phyloP scores from a whole-genome alignment of 2,888 invertebrate genomes.

The Napeogenes sylphis region DNA sequence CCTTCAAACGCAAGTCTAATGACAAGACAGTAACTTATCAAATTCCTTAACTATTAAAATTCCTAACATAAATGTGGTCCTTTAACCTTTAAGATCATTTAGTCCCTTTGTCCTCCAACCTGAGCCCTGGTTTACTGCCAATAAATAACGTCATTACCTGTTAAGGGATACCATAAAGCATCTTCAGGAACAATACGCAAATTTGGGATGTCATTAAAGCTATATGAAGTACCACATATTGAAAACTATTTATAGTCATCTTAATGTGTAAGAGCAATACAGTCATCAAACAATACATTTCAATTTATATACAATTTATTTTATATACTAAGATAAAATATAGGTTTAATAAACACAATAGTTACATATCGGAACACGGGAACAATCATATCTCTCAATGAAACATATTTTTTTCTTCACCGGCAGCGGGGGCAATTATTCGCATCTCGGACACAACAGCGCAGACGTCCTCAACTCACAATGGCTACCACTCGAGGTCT shows the following conservation, averaged over 20 bases:
- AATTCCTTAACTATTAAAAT: slow-evolving; percentile 52
- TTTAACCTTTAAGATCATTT: slow-evolving; percentile 47
- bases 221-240: slow-evolving; percentile 60
- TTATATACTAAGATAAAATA: no score
- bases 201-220: slow-evolving; percentile 65
- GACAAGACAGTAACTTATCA: slow-evolving; percentile 17
- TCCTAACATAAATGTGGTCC: slow-evolving; percentile 42
- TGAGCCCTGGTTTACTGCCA: slow-evolving; percentile 50
- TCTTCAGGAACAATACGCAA: slow-evolving; percentile 70
- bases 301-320: no score
- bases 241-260: slow-evolving; percentile 56
- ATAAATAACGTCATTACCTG: slow-evolving; percentile 75
- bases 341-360: neutral
- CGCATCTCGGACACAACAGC: slow-evolving; percentile 74
- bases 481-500: slow-evolving; percentile 69
- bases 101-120: slow-evolving; percentile 57
- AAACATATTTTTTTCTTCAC: slow-evolving; percentile 42
- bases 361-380: slow-evolving; percentile 29
- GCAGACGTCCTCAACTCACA: slow-evolving; percentile 72
- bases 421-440: slow-evolving; percentile 70
- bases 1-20: neutral
- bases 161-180: slow-evolving; percentile 55
- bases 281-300: neutral
- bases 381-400: slow-evolving; percentile 44
- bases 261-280: neutral